These are phyloP conservation scores for Hydrochoerus hydrochaeris DNA, from an alignment of 2,113 vertebrate species.

Conservation along the genomic window DNA sequence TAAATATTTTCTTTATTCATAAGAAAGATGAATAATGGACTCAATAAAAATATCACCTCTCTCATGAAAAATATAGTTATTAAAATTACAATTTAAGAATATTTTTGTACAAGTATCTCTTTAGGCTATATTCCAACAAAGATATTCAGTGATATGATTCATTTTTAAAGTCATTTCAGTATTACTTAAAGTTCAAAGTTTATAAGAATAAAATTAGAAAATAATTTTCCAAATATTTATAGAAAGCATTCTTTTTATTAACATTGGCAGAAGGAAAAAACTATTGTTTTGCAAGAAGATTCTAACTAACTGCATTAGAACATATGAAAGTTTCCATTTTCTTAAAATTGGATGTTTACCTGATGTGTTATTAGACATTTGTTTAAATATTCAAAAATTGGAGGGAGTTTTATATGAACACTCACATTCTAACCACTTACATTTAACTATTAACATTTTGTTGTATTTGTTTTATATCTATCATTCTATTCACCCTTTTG, in stretches of 20 bases:
- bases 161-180: neutral
- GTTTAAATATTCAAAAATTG: neutral
- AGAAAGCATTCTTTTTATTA: neutral
- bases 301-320: neutral
- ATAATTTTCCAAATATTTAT: neutral
- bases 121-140: neutral
- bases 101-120: neutral
- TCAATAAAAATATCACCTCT: neutral
- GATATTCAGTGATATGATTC: neutral
- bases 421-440: neutral
- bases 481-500: neutral
- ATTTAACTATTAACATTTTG: neutral
- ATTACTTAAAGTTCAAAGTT: neutral
- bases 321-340: neutral
- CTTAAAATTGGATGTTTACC: neutral
- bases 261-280: neutral
- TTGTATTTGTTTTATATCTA: neutral
- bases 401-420: neutral
- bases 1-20: neutral
- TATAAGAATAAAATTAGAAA: neutral
- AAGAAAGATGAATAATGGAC: neutral
- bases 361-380: neutral
- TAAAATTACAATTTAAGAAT: neutral
- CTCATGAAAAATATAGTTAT: neutral
- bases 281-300: neutral